These are phyloP conservation scores for Rhysida immarginata DNA, from an alignment of 1,140 invertebrate genomes.

Conservation along the genomic window DNA sequence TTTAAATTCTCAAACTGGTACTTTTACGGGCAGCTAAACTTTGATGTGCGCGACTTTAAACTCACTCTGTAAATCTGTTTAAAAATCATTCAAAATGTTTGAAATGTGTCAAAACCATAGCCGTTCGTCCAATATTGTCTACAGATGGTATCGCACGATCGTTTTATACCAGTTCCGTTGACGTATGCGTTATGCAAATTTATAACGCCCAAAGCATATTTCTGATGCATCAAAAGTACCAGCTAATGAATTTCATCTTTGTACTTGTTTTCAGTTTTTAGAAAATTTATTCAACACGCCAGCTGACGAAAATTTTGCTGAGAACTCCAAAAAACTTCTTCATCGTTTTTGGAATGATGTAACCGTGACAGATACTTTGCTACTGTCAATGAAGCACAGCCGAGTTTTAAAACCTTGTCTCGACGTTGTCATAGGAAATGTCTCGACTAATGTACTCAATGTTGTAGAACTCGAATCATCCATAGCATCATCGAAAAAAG, in stretches of 20 bases:
- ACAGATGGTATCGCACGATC: too few relatives aligned
- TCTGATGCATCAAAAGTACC: too few relatives aligned
- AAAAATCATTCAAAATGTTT: too few relatives aligned
- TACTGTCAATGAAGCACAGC: constrained; percentile 14
- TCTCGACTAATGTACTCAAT: not conserved
- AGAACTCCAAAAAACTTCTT: not conserved
- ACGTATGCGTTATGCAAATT: too few relatives aligned
- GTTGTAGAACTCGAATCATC: constrained; percentile 4
- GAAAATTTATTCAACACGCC: constrained; percentile 10
- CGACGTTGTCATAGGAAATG: constrained; percentile 13
- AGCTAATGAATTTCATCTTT: constrained; percentile 6
- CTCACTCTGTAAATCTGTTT: too few relatives aligned
- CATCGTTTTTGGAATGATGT: constrained; percentile 6
- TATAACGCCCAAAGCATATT: too few relatives aligned
- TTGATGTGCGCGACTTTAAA: too few relatives aligned
- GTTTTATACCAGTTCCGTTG: too few relatives aligned
- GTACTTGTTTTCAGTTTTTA: constrained; percentile 14
- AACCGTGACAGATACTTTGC: constrained; percentile 9
- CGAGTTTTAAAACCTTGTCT: constrained; percentile 23
- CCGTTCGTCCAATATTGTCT: not conserved
- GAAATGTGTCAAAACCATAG: too few relatives aligned
- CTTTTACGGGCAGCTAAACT: too few relatives aligned
- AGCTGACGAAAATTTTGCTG: constrained; percentile 1
- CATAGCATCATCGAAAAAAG: too few relatives aligned
- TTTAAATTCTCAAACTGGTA: too few relatives aligned